Percentiles rank a stretch among this genome's conserved stretches.
Evolutionary conservation across 2,797 vertebrate species (phyloP).

Genomic region (Anabacerthia variegaticeps): DNA sequence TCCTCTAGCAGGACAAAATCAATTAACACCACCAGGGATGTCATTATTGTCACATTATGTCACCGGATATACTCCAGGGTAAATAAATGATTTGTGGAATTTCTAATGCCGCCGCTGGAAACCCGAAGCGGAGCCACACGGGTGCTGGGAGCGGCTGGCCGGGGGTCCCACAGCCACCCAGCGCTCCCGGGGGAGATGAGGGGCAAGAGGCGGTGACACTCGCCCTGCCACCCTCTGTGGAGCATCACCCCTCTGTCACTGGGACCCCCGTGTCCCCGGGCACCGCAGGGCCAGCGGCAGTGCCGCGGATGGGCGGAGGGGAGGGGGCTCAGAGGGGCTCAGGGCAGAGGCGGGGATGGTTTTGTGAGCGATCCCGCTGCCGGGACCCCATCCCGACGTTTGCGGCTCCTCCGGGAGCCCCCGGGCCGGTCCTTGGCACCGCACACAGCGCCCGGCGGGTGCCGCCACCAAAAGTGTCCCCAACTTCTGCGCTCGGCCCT

Average conservation of each 20-base stretch:
- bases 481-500: slow-evolving; percentile 71
- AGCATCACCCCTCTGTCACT: neutral
- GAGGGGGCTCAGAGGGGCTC: neutral
- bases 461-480: slow-evolving; percentile 46
- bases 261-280: neutral
- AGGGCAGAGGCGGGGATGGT: accelerated
- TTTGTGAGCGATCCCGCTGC: neutral
- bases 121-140: neutral
- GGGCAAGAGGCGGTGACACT: neutral
- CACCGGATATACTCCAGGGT: slow-evolving; percentile 81
- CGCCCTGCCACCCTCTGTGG: accelerated
- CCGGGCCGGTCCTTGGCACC: neutral
- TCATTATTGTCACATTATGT: slow-evolving; percentile 87
- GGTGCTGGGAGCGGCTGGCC: neutral
- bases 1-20: slow-evolving; percentile 83
- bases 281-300: neutral
- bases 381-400: neutral
- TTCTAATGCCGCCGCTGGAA: slow-evolving; percentile 60
- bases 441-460: neutral
- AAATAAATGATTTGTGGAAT: slow-evolving; percentile 84
- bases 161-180: neutral
- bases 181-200: accelerated
- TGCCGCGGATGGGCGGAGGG: accelerated
- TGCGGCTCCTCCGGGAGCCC: neutral
- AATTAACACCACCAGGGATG: slow-evolving; percentile 86